Conservation (phyloP, 2,888 invertebrate genomes). For the Cephus sareptanus region DNA sequence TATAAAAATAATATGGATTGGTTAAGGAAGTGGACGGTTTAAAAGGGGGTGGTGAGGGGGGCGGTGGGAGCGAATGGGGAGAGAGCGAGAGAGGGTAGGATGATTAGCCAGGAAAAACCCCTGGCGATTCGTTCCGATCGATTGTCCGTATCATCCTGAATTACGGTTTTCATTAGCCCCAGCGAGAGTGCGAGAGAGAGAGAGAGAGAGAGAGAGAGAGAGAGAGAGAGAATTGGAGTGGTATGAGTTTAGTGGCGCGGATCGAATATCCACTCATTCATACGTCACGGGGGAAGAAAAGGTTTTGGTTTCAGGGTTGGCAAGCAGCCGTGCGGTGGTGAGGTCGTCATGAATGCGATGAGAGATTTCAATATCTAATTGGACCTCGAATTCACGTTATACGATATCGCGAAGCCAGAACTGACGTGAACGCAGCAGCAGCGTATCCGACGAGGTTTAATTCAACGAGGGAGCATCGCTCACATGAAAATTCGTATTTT, state of each 20-base stretch:
- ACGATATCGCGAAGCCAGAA: slow-evolving; percentile 2
- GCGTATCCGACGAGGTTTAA: not conserved
- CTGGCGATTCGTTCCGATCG: slow-evolving; percentile 48
- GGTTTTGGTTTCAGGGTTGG: slow-evolving; percentile 1
- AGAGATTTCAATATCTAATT: slow-evolving; percentile 3
- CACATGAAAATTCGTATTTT: no score
- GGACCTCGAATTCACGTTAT: not conserved
- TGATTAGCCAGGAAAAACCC: slow-evolving; percentile 50
- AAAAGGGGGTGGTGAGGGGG: no score
- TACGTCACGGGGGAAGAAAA: not conserved
- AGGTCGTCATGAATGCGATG: not conserved
- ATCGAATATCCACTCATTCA: not conserved
- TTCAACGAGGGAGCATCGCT: not conserved
- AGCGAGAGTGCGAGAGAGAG: slow-evolving; percentile 13
- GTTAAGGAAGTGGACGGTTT: no score
- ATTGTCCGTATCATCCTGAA: slow-evolving; percentile 49
- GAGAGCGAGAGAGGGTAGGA: no score
- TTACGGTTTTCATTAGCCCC: slow-evolving; percentile 57
- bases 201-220: not conserved
- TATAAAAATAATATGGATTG: no score
- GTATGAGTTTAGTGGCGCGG: not conserved
- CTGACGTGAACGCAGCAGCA: not conserved
- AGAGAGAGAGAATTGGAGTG: not conserved
- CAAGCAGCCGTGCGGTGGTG: not conserved
- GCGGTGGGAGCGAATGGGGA: no score